These are phyloP conservation scores for Myoxocephalus aenaeus DNA, from an alignment of 2,797 vertebrate genomes.

Conservation along the genomic window DNA sequence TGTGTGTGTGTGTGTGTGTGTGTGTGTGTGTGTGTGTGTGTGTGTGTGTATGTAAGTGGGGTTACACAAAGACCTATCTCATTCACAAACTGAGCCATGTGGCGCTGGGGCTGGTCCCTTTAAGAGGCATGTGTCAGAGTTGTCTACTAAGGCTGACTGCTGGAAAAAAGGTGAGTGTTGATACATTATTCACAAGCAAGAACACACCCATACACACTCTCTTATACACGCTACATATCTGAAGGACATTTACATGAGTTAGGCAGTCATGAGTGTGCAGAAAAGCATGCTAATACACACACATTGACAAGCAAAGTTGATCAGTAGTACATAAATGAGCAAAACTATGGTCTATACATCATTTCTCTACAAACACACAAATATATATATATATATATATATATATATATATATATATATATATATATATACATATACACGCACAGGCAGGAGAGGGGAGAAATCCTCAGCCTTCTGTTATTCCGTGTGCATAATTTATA, in stretches of 20 bases:
- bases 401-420: conserved; percentile 16
- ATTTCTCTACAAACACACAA: background rate
- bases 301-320: conserved; percentile 38
- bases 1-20: background rate
- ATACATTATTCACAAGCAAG: conserved; percentile 76
- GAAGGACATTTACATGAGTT: conserved; percentile 60
- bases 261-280: conserved; percentile 28
- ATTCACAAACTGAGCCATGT: conserved; percentile 77
- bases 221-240: conserved; percentile 47
- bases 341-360: conserved; percentile 38
- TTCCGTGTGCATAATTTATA: conserved; percentile 85
- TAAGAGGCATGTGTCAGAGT: conserved; percentile 71
- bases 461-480: conserved; percentile 82
- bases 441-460: conserved; percentile 60
- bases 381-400: conserved; percentile 5
- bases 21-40: background rate
- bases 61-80: conserved; percentile 57
- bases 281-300: conserved; percentile 28
- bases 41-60: background rate
- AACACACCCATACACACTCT: conserved; percentile 34
- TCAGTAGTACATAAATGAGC: conserved; percentile 38
- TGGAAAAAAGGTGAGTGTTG: conserved; percentile 70
- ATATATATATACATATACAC: conserved; percentile 6
- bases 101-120: conserved; percentile 57
- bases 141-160: conserved; percentile 71